Percentiles rank a stretch among this genome's conserved stretches.
Conservation (phyloP, 2,888 invertebrate species). For the Stenurella melanura region DNA sequence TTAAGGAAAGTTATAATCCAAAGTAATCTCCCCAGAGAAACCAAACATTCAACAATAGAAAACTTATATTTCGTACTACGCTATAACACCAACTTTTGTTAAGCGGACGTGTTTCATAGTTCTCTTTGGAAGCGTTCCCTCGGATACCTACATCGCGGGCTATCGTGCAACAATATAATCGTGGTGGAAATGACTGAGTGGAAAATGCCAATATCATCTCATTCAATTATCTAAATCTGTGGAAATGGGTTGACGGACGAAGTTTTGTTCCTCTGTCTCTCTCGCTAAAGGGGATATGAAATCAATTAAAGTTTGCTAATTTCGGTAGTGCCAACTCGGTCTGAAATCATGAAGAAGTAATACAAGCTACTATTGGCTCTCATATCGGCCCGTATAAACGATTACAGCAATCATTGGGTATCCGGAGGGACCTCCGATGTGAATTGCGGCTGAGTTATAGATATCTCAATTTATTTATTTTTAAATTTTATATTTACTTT, state of each 20-base stretch:
- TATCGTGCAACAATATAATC: slow-evolving; percentile 3
- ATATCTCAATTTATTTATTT: background rate
- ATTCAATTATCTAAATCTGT: slow-evolving; percentile 47
- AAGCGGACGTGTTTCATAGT: slow-evolving; percentile 13
- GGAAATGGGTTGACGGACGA: slow-evolving; percentile 40
- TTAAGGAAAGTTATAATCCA: background rate
- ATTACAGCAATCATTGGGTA: background rate
- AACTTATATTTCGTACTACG: background rate
- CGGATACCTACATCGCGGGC: slow-evolving; percentile 1
- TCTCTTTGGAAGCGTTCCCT: slow-evolving; percentile 2
- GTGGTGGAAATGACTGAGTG: slow-evolving; percentile 19
- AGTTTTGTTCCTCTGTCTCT: slow-evolving; percentile 21
- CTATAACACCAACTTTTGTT: background rate
- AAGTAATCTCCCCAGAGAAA: background rate
- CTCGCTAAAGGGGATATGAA: background rate
- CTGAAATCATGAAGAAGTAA: slow-evolving; percentile 13
- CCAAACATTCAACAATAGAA: background rate
- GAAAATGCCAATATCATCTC: slow-evolving; percentile 43
- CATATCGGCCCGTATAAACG: slow-evolving; percentile 10
- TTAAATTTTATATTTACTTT: background rate
- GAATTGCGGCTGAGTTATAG: background rate
- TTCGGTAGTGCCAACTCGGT: slow-evolving; percentile 15
- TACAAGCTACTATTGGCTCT: slow-evolving; percentile 1
- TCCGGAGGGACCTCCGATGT: slow-evolving; percentile 9
- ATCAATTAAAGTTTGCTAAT: slow-evolving; percentile 36